These are phyloP conservation scores for Oegoconia quadripuncta DNA, from an alignment of 2,888 invertebrate genomes.

Conservation along the genomic window DNA sequence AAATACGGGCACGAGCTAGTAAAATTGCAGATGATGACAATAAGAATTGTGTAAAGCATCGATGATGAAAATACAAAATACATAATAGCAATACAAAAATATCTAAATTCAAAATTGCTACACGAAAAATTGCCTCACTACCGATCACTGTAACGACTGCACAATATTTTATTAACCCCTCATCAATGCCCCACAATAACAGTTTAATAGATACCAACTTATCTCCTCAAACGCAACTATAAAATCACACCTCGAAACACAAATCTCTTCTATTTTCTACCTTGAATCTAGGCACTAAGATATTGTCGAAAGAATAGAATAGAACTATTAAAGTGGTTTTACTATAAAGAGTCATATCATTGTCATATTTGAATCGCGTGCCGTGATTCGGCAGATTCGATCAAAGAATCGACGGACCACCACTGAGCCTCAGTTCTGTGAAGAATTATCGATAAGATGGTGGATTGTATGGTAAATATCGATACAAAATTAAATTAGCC, in stretches of 20 bases:
- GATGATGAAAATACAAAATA: too few species aligned
- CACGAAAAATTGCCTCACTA: constrained; percentile 45
- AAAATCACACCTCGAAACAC: constrained; percentile 5
- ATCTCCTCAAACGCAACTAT: constrained; percentile 40
- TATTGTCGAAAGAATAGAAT: neutral
- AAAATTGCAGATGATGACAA: too few species aligned
- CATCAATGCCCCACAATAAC: constrained; percentile 69
- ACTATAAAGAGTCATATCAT: constrained; percentile 62
- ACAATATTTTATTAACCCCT: constrained; percentile 73
- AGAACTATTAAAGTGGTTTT: constrained; percentile 2
- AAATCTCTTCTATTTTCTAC: constrained; percentile 21
- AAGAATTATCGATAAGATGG: constrained; percentile 11
- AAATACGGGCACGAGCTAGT: too few species aligned
- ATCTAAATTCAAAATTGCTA: constrained; percentile 21
- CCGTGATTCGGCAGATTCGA: constrained; percentile 73
- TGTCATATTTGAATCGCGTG: constrained; percentile 75
- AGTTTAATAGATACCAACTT: constrained; percentile 73
- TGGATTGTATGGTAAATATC: too few species aligned
- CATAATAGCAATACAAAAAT: neutral
- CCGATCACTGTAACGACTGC: constrained; percentile 34
- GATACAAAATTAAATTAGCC: too few species aligned
- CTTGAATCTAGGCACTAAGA: constrained; percentile 10
- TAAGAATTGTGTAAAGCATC: too few species aligned
- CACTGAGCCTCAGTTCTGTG: constrained; percentile 51
- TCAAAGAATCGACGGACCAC: constrained; percentile 72